phyloP scores from a whole-genome alignment of 2,888 invertebrate genomes.

The Caenorhabditis drosophilae region DNA sequence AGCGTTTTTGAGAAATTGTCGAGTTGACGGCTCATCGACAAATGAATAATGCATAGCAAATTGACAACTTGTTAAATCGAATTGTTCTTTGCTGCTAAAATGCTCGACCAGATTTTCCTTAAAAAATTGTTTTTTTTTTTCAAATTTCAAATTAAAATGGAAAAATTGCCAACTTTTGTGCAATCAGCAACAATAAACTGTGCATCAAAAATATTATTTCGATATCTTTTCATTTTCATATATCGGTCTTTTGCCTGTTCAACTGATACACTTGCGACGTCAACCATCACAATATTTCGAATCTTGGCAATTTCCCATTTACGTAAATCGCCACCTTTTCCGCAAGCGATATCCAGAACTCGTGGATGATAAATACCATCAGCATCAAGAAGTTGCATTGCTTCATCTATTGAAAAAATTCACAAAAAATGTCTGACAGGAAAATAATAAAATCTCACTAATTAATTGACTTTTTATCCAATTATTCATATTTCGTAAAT shows the following conservation, averaged over 20 bases:
- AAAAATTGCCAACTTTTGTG: constrained; percentile 75
- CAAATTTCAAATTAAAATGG: neutral
- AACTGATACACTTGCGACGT: constrained; percentile 90
- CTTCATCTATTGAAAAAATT: constrained; percentile 50
- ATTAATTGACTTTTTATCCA: constrained; percentile 97
- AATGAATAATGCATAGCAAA: constrained; percentile 95
- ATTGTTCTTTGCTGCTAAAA: constrained; percentile 60
- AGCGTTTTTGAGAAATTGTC: constrained; percentile 79
- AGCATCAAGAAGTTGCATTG: constrained; percentile 23
- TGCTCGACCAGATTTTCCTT: constrained; percentile 22
- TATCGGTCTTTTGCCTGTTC: constrained; percentile 88
- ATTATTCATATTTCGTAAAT: constrained; percentile 95
- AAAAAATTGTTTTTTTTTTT: neutral
- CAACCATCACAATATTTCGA: constrained; percentile 67
- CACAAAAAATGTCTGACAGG: neutral
- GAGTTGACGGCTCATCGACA: constrained; percentile 77
- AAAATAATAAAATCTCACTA: constrained; percentile 74
- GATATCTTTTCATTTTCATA: constrained; percentile 75
- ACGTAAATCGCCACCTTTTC: constrained; percentile 96
- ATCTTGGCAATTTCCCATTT: constrained; percentile 77
- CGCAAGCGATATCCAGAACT: constrained; percentile 92
- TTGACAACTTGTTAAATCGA: constrained; percentile 93
- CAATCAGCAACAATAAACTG: constrained; percentile 92
- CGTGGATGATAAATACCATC: constrained; percentile 55
- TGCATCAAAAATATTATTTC: constrained; percentile 76